A percentile compares a stretch with the other conserved stretches of the same genome.
Evolutionary conservation across 1,140 invertebrate genomes (phyloP).

Genomic region (Rhizoglyphus robini): DNA sequence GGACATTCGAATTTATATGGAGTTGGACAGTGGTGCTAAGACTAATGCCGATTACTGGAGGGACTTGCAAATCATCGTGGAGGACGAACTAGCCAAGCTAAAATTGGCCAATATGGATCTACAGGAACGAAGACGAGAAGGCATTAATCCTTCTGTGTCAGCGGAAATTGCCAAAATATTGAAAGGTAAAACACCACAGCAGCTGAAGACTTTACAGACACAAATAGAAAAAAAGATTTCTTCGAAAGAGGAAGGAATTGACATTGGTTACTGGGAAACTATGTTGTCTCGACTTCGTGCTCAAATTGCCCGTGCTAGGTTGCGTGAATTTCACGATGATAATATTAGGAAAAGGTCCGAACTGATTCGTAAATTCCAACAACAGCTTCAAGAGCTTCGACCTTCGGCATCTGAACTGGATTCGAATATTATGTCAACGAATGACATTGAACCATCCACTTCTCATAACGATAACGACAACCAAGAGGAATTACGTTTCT

Average conservation of each 20-base stretch:
- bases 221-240: slow-evolving; percentile 80
- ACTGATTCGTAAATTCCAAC: slow-evolving; percentile 40
- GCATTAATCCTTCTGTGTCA: slow-evolving; percentile 82
- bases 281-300: slow-evolving; percentile 82
- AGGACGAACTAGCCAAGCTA: slow-evolving; percentile 82
- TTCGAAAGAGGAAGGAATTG: slow-evolving; percentile 69
- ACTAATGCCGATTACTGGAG: slow-evolving; percentile 90
- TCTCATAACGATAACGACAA: slow-evolving; percentile 29
- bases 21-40: slow-evolving; percentile 50
- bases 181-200: slow-evolving; percentile 73
- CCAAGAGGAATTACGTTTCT: slow-evolving; percentile 8
- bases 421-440: slow-evolving; percentile 28
- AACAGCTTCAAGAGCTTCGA: neutral
- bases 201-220: slow-evolving; percentile 63
- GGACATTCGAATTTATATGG: slow-evolving; percentile 69
- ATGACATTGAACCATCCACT: slow-evolving; percentile 26
- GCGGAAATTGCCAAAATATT: slow-evolving; percentile 78
- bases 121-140: slow-evolving; percentile 55
- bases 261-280: slow-evolving; percentile 93
- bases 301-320: slow-evolving; percentile 78
- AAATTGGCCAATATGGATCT: slow-evolving; percentile 40
- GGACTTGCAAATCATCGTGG: slow-evolving; percentile 87
- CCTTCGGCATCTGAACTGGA: neutral
- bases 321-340: slow-evolving; percentile 80
- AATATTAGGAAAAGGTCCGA: slow-evolving; percentile 77